Base-by-base conservation (phyloP, 2,797 vertebrate genomes). In the Microhierax caerulescens region DNA sequence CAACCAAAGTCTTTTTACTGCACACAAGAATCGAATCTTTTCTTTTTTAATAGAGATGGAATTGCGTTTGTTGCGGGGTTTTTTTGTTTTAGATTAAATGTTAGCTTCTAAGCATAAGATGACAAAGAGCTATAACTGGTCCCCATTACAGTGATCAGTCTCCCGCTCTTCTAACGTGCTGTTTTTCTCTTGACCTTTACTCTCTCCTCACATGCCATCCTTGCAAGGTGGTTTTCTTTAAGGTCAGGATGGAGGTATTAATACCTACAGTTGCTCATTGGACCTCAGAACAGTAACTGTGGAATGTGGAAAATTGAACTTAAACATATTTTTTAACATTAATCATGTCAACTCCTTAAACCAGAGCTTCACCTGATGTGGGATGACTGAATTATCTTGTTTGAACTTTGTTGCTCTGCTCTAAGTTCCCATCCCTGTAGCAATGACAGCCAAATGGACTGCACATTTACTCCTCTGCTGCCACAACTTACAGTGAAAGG, bases 361-460 rank as follows among this genome's bases (percentile, higher is more conserved):
- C 21, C 21, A 61, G 76, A 67, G 59, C 48, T 85, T 48, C 54
- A 22, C 30, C 32, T 43, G 41, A 32, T 8, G 17, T 4, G 10
- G 11, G 28, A 36, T 28, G 48, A 51, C 48, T 10, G 7, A 45
- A 51, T 27, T 37, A 45, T 4, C 41, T 54, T 28, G 11, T 78
- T 43, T 30, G 28, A 74, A 39, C 28, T 69, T 67, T 30, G 17
- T 48, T 67, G 47, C 47, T 59, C 27, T 70, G 57, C 27, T 65
- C 24, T 13, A 72, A 53, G 57, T 37, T 85, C 51, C 39, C 36
- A 15, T n/a, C 76, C 39, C 23, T 14, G 8, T 60, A 51, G 24
- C 63, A 30, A 34, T 1, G 0, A 47, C 0, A 34, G 81, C 53
- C 1, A 1, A 43, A 45, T 4, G 16, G 47, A 61, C 16, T 18